Percentiles rank a stretch among this genome's conserved stretches.
Evolutionary conservation across 2,797 vertebrate genomes (phyloP).

Genomic region (Fringilla coelebs): DNA sequence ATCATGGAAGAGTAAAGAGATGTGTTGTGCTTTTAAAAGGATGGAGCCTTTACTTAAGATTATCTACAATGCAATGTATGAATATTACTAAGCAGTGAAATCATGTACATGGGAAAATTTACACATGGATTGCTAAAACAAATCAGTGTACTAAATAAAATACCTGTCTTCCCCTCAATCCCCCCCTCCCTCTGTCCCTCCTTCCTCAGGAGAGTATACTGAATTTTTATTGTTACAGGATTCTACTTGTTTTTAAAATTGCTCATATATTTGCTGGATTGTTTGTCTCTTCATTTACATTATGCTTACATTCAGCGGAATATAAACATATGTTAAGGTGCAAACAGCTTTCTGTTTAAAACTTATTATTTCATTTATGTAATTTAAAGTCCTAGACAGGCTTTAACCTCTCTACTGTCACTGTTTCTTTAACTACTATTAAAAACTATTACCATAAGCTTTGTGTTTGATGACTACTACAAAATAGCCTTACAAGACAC

Average conservation of each 20-base stretch:
- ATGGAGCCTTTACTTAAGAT: background rate
- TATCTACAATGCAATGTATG: background rate
- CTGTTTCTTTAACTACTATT: background rate
- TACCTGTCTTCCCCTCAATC: background rate
- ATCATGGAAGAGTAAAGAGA: background rate
- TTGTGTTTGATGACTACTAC: background rate
- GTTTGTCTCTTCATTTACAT: background rate
- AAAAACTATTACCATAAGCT: background rate
- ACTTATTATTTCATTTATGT: background rate
- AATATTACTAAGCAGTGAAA: background rate
- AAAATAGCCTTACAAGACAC: background rate
- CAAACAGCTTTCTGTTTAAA: background rate
- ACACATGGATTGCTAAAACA: background rate
- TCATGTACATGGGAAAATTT: background rate
- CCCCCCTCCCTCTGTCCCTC: fast-evolving
- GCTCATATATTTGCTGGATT: background rate
- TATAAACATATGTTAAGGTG: background rate
- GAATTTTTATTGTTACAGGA: background rate
- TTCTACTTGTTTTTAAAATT: background rate
- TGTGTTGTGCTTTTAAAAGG: background rate
- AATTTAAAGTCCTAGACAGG: background rate
- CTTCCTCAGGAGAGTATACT: background rate
- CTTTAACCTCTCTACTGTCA: background rate
- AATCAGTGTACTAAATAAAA: background rate
- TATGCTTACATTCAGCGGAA: background rate